A percentile compares a stretch with the other conserved stretches of the same genome.
These are phyloP conservation scores for Oscheius sp. DNA, from an alignment of 2,888 invertebrate genomes.

Conservation along the genomic window DNA sequence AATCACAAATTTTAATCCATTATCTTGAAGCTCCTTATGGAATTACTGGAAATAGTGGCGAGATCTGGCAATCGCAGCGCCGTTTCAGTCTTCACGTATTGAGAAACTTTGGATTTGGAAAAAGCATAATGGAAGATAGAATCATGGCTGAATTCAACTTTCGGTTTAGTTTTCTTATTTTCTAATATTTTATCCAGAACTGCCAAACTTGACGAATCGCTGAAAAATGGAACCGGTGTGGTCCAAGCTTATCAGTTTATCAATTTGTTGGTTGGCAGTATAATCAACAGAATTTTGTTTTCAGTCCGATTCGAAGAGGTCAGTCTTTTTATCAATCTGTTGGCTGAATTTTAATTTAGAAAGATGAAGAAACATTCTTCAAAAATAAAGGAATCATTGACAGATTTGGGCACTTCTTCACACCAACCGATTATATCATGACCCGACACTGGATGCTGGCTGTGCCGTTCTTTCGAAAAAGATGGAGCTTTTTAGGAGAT, in stretches of 20 bases:
- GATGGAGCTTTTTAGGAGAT: neutral
- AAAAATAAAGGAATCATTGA: neutral
- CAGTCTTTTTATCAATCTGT: neutral
- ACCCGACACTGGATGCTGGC: neutral
- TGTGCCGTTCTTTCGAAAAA: neutral
- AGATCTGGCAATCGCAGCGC: constrained; percentile 37
- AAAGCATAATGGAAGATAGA: constrained; percentile 37
- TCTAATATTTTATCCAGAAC: no score
- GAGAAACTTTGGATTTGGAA: constrained; percentile 43
- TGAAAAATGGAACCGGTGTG: neutral
- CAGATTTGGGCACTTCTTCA: neutral
- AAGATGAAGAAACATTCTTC: constrained; percentile 5
- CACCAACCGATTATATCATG: neutral
- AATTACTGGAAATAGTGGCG: constrained; percentile 31
- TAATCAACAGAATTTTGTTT: constrained; percentile 3
- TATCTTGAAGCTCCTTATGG: constrained; percentile 36
- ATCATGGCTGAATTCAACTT: constrained; percentile 40
- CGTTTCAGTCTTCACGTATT: constrained; percentile 37
- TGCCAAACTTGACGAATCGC: neutral
- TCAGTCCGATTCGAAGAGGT: constrained; percentile 1
- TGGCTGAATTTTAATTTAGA: no score
- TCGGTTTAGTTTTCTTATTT: constrained; percentile 9
- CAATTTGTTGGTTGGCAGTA: constrained; percentile 8
- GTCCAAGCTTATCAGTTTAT: neutral
- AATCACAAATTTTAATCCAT: no score